Conservation (phyloP, 2,797 vertebrate genomes). For the Falco peregrinus region DNA sequence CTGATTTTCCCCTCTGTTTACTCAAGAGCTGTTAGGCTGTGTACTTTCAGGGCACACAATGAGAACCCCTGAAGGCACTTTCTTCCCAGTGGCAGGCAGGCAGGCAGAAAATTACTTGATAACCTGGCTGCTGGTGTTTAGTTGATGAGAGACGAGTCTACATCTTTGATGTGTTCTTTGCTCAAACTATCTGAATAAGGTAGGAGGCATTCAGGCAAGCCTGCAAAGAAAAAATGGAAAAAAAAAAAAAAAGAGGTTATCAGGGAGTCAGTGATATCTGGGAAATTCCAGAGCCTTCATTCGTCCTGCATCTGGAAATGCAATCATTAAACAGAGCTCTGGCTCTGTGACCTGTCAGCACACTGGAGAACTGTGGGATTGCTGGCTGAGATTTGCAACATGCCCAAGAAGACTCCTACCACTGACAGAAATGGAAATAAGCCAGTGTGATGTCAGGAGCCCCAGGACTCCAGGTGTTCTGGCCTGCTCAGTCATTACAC, state of each 20-base stretch:
- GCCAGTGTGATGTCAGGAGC: neutral
- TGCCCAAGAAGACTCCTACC: neutral
- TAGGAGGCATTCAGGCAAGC: neutral
- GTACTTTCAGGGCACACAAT: slow-evolving; percentile 6
- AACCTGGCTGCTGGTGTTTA: neutral
- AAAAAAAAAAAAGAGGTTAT: neutral
- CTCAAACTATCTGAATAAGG: slow-evolving; percentile 14
- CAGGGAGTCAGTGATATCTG: neutral
- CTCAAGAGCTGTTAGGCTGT: neutral
- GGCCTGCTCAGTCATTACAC: neutral
- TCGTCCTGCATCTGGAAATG: neutral
- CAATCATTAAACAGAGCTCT: neutral
- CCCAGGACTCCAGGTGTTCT: neutral
- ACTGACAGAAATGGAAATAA: neutral
- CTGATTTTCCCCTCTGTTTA: neutral
- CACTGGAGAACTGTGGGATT: neutral
- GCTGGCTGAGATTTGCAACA: neutral
- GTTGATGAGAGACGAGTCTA: neutral
- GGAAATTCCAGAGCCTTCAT: slow-evolving; percentile 14
- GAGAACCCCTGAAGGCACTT: slow-evolving; percentile 38
- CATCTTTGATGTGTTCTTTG: slow-evolving; percentile 41
- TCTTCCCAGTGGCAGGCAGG: slow-evolving; percentile 8
- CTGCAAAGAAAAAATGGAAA: neutral
- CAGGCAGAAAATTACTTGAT: neutral
- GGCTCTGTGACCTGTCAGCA: neutral